Evolutionary conservation across 64 coral and sea anemone genomes (phyloP).

Genomic region (Porites lutea): DNA sequence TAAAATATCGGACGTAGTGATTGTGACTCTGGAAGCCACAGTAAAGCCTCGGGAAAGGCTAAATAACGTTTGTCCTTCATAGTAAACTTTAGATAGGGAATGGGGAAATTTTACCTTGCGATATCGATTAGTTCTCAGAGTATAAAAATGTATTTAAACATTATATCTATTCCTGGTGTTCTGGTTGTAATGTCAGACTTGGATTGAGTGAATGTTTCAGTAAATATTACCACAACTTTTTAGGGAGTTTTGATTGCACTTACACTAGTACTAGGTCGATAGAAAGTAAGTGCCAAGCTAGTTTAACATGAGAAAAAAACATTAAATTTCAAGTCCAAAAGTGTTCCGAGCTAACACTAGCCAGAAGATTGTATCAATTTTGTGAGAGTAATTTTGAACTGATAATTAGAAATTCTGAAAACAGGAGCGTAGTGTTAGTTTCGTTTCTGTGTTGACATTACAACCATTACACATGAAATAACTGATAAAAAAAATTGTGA

Average conservation of each 20-base stretch:
- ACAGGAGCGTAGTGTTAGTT: neutral
- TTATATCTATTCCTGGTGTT: neutral
- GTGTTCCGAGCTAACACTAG: too few relatives aligned
- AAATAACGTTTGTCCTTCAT: neutral
- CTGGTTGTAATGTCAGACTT: conserved; percentile 2
- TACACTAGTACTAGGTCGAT: too few relatives aligned
- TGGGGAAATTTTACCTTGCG: neutral
- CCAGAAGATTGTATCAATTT: too few relatives aligned
- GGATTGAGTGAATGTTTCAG: neutral
- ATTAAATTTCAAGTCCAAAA: too few relatives aligned
- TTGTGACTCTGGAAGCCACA: conserved; percentile 54
- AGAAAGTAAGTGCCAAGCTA: too few relatives aligned
- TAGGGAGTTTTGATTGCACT: too few relatives aligned
- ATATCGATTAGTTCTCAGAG: neutral
- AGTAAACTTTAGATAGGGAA: neutral
- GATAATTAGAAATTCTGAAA: too few relatives aligned
- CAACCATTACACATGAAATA: neutral
- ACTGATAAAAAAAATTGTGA: neutral
- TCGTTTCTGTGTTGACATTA: neutral
- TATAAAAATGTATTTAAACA: neutral
- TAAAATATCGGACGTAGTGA: neutral
- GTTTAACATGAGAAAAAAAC: too few relatives aligned
- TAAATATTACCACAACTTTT: neutral
- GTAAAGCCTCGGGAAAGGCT: conserved; percentile 38
- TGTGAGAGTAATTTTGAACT: too few relatives aligned